Evolutionary conservation across 2,113 vertebrate genomes (phyloP).

Genomic region (Lophotis ruficrista): DNA sequence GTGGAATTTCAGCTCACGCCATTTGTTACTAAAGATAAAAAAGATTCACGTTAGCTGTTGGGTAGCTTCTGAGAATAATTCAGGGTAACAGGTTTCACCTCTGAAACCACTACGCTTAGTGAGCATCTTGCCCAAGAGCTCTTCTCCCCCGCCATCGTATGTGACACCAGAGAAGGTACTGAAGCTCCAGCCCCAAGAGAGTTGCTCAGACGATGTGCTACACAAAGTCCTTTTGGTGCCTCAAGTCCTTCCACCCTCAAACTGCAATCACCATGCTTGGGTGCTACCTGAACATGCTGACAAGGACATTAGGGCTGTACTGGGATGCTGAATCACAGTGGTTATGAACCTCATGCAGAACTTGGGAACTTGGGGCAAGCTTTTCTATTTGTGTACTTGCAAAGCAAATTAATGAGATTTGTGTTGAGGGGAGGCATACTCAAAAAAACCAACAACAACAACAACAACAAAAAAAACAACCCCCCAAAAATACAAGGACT

Average conservation of each 20-base stretch:
- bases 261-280: background rate
- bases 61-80: background rate
- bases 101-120: background rate
- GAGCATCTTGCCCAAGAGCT: background rate
- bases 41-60: background rate
- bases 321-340: background rate
- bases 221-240: background rate
- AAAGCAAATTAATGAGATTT: background rate
- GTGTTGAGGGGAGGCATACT: background rate
- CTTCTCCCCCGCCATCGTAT: fast-evolving
- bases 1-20: background rate
- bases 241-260: background rate
- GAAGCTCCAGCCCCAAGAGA: background rate
- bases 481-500: background rate
- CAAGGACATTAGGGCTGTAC: fast-evolving
- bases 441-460: background rate
- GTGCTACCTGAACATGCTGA: background rate
- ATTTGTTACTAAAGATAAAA: background rate
- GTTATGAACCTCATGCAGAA: background rate
- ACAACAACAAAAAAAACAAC: no score
- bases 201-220: background rate
- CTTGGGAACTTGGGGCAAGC: background rate
- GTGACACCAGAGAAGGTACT: background rate
- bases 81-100: background rate
- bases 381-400: background rate